Evolutionary conservation across 2,113 vertebrate species (phyloP), one percentile per base, ranked within the genome.

Genomic region (Prietella phreatophila): DNA sequence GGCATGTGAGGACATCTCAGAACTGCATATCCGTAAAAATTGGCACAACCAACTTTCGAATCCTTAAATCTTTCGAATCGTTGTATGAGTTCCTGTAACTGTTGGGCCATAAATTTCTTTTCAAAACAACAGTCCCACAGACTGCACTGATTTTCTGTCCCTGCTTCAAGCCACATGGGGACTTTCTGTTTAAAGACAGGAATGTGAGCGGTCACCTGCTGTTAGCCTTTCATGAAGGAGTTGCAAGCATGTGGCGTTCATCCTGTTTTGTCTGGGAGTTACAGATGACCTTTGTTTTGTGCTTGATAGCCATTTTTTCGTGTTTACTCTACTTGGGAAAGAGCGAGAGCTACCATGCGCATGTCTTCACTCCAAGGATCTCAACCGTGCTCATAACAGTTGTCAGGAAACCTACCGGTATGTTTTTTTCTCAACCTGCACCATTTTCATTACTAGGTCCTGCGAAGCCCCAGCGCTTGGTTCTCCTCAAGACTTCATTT

Each of bases 251-350:
- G 71, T 84, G 82, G 75, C 73, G 67, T 88, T 67, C 73, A 79
- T 88, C 87, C 87, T 88, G 87, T 88, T 88, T 88, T 78, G 82
- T 88, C 82, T 84, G 82, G n/a, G 42, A 65, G 20, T 65, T 82
- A 83, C 82, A 67, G n/a, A 69, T 67, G 75, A 53, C 30, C 75
- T 84, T 88, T 88, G 87, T 88, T 84, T 84, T 78, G 58, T n/a
- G 30, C 61, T 69, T 10, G 30, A 56, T 36, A 67, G 27, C 81
- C 42, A 39, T 83, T 61, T 83, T 25, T 25, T 10, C 5, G 25
- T 39, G 33, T 82, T 82, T 61, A 61, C 25, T 22, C 58, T 82
- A 22, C 56, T 27, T 14, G 25, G 11, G 55, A 25, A 9, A 27
- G 56, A 39, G 19, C 1, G 20, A 20, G 33, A 60, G 9, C 50